Evolutionary conservation across 2,113 vertebrate genomes (phyloP).

Genomic region (Calyptomena viridis): DNA sequence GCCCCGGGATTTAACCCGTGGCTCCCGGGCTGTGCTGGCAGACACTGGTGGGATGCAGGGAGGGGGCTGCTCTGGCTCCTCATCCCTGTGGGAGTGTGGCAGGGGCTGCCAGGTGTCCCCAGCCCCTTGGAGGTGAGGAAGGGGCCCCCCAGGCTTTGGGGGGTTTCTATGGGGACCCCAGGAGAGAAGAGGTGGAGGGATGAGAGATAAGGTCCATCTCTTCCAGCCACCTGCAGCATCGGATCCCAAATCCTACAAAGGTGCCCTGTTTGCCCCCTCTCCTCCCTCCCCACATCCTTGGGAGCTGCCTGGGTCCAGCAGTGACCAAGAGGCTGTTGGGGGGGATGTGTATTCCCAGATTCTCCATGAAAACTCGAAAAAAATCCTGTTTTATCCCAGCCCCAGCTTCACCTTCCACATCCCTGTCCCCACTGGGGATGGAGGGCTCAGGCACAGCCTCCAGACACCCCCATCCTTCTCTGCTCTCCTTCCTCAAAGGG

Average conservation of each 20-base stretch:
- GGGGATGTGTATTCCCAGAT: background rate
- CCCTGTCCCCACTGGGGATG: background rate
- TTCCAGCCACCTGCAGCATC: background rate
- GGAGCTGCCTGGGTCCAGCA: background rate
- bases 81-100: rapidly evolving
- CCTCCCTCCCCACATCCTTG: background rate
- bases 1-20: slow-evolving; percentile 12
- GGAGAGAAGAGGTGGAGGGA: background rate
- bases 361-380: background rate
- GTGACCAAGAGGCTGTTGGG: background rate
- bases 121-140: background rate
- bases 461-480: background rate
- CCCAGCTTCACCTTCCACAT: background rate
- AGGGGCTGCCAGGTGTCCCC: background rate
- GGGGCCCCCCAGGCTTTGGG: background rate
- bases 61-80: background rate
- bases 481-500: background rate
- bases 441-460: background rate
- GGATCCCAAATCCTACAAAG: background rate
- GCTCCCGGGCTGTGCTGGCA: background rate
- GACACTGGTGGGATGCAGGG: background rate
- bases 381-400: background rate
- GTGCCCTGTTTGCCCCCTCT: background rate
- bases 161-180: background rate
- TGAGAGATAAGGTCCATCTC: background rate